A percentile compares a stretch with the other conserved stretches of the same genome.
These are phyloP conservation scores for Gobio gobio DNA, from an alignment of 2,113 vertebrate species.

Conservation along the genomic window DNA sequence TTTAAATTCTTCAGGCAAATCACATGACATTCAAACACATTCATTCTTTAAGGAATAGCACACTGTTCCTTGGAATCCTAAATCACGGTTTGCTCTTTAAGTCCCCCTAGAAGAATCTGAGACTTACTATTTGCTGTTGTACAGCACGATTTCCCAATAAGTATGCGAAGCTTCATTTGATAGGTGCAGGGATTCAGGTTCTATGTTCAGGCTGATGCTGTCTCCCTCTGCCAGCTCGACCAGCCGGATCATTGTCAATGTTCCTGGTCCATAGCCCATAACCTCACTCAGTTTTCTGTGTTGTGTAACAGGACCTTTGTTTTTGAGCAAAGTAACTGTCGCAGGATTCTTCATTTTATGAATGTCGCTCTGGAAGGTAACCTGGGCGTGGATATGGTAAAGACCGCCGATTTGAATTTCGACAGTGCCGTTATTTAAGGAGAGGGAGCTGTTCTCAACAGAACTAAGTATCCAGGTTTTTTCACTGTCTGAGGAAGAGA, in stretches of 20 bases:
- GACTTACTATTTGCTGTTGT: background rate
- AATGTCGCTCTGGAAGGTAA: conserved; percentile 5
- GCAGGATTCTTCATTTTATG: rapidly evolving
- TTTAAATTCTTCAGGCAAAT: background rate
- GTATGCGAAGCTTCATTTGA: conserved; percentile 17
- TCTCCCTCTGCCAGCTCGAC: conserved; percentile 48
- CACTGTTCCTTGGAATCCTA: background rate
- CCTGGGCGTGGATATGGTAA: conserved; percentile 69
- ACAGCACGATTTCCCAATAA: conserved; percentile 69
- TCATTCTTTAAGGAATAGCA: background rate
- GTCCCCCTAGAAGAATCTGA: background rate
- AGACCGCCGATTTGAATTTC: background rate
- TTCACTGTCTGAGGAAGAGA: background rate
- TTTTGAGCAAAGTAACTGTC: conserved; percentile 55
- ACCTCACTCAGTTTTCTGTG: conserved; percentile 33
- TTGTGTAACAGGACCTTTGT: rapidly evolving
- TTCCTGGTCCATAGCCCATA: background rate
- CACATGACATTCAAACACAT: background rate
- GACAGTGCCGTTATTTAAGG: conserved; percentile 37
- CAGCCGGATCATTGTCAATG: conserved; percentile 60
- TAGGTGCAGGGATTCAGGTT: rapidly evolving
- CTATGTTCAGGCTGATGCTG: conserved; percentile 56
- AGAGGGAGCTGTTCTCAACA: background rate
- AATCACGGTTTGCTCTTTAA: background rate
- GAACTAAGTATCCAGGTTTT: background rate